These are phyloP conservation scores for Ridgeia piscesae DNA, from an alignment of 1,140 invertebrate species.

Conservation along the genomic window DNA sequence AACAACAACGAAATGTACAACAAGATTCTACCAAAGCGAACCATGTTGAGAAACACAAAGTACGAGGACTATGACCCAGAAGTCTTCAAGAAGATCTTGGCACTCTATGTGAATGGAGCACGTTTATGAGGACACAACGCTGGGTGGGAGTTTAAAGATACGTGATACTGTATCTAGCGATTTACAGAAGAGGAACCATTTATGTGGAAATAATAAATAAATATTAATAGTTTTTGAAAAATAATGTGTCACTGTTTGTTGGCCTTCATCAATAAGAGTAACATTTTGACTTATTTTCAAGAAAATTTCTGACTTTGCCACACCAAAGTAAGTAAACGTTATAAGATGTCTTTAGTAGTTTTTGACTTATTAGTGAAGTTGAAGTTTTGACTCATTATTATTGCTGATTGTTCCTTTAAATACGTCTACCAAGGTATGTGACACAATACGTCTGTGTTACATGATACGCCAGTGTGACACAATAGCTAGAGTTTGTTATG, in stretches of 20 bases:
- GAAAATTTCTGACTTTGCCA: not conserved
- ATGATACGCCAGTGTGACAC: no score
- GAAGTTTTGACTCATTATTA: no score
- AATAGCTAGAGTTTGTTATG: no score
- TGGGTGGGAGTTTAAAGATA: not conserved
- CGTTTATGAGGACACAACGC: not conserved
- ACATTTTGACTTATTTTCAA: not conserved
- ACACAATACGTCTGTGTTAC: no score
- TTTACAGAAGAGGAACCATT: not conserved
- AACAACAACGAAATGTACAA: constrained; percentile 70
- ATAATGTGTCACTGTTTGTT: not conserved
- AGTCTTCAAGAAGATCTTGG: constrained; percentile 74
- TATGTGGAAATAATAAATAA: not conserved
- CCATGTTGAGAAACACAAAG: constrained; percentile 60
- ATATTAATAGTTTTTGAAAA: not conserved
- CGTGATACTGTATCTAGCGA: not conserved
- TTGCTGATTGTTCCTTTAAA: no score
- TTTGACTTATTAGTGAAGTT: no score
- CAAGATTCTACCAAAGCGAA: constrained; percentile 46
- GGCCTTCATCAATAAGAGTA: not conserved
- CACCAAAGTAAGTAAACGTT: no score
- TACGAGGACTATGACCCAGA: constrained; percentile 75
- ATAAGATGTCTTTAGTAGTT: no score
- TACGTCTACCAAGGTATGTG: no score
- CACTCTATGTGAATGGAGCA: constrained; percentile 71